Conservation (phyloP, 1,140 invertebrate genomes). For the Mya arenaria region DNA sequence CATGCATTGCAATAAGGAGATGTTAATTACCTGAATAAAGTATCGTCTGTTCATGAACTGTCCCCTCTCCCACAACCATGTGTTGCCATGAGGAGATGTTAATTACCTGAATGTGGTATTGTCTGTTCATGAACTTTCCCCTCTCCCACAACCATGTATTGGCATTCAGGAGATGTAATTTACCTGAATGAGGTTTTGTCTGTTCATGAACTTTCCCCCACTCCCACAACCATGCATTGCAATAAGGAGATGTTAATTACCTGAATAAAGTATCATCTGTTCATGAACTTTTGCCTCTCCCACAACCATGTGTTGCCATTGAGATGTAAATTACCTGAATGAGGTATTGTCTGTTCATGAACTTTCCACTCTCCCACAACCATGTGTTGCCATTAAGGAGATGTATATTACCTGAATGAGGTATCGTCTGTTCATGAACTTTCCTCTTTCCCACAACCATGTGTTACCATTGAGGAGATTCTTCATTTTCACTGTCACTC, state of each 20-base stretch:
- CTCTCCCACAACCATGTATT: slow-evolving; percentile 81
- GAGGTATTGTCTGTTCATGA: slow-evolving; percentile 80
- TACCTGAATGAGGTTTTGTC: slow-evolving; percentile 77
- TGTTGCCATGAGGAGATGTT: slow-evolving; percentile 76
- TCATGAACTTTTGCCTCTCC: slow-evolving; percentile 81
- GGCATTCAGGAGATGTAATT: slow-evolving; percentile 62
- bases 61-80: slow-evolving; percentile 81
- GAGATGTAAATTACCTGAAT: slow-evolving; percentile 82
- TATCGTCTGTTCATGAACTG: slow-evolving; percentile 81
- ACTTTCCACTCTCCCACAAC: slow-evolving; percentile 81
- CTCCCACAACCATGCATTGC: slow-evolving; percentile 81
- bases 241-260: slow-evolving; percentile 79
- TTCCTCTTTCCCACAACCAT: slow-evolving; percentile 81
- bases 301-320: slow-evolving; percentile 81
- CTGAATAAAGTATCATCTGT: slow-evolving; percentile 81
- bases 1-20: slow-evolving; percentile 80
- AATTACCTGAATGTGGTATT: slow-evolving; percentile 80
- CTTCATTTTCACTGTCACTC: slow-evolving; percentile 82
- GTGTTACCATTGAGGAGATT: slow-evolving; percentile 80
- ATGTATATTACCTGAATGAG: slow-evolving; percentile 82
- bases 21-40: slow-evolving; percentile 81
- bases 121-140: slow-evolving; percentile 81
- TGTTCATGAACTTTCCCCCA: slow-evolving; percentile 81
- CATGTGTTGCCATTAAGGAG: slow-evolving; percentile 80
- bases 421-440: slow-evolving; percentile 81